phyloP scores from a whole-genome alignment of 2,113 vertebrate genomes.

The Sinocyclocheilus rhinocerous region DNA sequence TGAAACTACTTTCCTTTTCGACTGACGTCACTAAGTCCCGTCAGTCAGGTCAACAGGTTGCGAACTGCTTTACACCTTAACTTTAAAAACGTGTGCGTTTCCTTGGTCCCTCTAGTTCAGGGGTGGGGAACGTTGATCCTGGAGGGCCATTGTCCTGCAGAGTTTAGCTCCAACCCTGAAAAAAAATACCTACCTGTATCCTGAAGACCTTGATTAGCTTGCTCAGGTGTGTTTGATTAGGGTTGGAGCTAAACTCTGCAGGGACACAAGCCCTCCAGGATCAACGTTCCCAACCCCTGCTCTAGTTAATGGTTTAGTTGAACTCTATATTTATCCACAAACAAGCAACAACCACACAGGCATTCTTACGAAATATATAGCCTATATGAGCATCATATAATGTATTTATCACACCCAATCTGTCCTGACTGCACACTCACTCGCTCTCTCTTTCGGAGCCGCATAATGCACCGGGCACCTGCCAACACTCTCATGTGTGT shows the following conservation, averaged over 20 bases:
- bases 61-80: not conserved
- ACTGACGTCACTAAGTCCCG: not conserved
- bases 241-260: too few relatives aligned
- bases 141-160: too few relatives aligned
- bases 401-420: conserved; percentile 36
- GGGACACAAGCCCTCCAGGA: too few relatives aligned
- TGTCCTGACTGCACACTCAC: conserved; percentile 42
- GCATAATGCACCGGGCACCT: conserved; percentile 24
- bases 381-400: not conserved
- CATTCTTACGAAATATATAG: not conserved
- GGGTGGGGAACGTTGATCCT: too few relatives aligned
- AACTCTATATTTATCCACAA: not conserved
- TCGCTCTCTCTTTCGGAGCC: not conserved
- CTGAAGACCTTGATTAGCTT: too few relatives aligned
- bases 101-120: not conserved
- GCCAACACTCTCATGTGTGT: conserved; percentile 40
- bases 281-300: not conserved
- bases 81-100: not conserved
- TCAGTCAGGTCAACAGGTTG: not conserved
- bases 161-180: too few relatives aligned
- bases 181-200: too few relatives aligned
- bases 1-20: not conserved
- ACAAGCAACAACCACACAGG: not conserved
- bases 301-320: not conserved
- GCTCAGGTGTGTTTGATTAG: too few relatives aligned